Percentiles rank a stretch among this genome's conserved stretches.
These are phyloP conservation scores for Copsychus sechellarum DNA, from an alignment of 2,113 vertebrate species.

Conservation along the genomic window DNA sequence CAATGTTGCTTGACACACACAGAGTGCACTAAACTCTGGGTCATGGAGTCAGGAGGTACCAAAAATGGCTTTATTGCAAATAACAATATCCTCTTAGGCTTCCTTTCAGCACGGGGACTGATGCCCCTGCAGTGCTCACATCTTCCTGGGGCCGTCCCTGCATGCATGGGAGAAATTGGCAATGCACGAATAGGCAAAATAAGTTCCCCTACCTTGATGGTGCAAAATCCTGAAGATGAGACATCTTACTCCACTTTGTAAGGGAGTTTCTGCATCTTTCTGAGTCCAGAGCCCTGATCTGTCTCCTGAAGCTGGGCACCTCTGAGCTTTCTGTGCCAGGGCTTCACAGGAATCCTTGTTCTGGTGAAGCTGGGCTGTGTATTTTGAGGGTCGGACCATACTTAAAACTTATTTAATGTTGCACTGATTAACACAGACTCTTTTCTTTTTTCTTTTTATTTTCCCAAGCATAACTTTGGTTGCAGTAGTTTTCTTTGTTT, in stretches of 20 bases:
- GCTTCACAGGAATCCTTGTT: not conserved
- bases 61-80: not conserved
- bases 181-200: not conserved
- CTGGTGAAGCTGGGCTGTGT: not conserved
- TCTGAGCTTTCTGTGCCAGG: not conserved
- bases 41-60: not conserved
- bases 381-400: not conserved
- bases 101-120: not conserved
- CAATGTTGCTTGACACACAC: not conserved
- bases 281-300: not conserved
- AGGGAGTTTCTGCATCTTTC: not conserved
- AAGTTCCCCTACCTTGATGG: not conserved
- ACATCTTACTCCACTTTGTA: not conserved
- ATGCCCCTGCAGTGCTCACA: not conserved
- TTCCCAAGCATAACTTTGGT: not conserved
- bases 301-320: not conserved
- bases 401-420: not conserved
- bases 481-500: not conserved
- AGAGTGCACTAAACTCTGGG: not conserved
- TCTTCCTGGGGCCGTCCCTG: not conserved
- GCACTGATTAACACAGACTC: not conserved
- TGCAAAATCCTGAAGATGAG: not conserved
- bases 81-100: not conserved
- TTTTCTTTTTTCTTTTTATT: not conserved
- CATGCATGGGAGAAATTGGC: accelerated